phyloP scores from a whole-genome alignment of 2,797 vertebrate genomes.

The Ataeniobius toweri region DNA sequence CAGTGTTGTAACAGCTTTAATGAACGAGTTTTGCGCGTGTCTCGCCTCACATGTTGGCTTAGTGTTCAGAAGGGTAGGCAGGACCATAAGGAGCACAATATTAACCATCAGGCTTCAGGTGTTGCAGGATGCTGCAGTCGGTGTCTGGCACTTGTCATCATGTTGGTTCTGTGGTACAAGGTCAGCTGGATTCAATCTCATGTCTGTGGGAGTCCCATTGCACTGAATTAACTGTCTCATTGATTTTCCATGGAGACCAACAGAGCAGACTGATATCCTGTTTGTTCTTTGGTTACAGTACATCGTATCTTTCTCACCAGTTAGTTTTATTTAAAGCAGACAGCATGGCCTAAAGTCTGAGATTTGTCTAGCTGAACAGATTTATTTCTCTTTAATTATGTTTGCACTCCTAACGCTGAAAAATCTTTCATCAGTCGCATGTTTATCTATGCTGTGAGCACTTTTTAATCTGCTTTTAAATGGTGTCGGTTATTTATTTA shows the following conservation, averaged over 20 bases:
- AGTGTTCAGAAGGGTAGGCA: neutral
- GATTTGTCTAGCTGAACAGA: neutral
- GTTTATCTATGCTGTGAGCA: neutral
- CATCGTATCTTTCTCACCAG: conserved; percentile 32
- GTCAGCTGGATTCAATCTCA: conserved; percentile 42
- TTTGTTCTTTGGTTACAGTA: conserved; percentile 25
- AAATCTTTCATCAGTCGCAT: conserved; percentile 18
- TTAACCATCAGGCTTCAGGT: conserved; percentile 2
- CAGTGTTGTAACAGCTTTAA: too few relatives aligned
- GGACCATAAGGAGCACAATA: neutral
- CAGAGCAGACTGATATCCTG: conserved; percentile 46
- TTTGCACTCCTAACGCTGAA: conserved; percentile 16
- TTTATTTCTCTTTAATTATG: too few relatives aligned
- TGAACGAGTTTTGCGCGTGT: too few relatives aligned
- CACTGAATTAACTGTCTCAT: conserved; percentile 67
- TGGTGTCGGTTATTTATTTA: conserved; percentile 29
- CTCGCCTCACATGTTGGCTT: neutral
- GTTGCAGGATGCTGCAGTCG: conserved; percentile 8
- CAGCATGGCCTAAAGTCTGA: neutral
- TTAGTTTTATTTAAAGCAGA: neutral
- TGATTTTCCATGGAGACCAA: conserved; percentile 66
- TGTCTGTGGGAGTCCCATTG: conserved; percentile 55
- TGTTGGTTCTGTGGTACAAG: conserved; percentile 48
- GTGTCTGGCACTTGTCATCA: conserved; percentile 15
- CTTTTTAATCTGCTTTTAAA: conserved; percentile 11